Conservation (phyloP, 92 coral and sea anemone genomes). For the Siderastrea radians region DNA sequence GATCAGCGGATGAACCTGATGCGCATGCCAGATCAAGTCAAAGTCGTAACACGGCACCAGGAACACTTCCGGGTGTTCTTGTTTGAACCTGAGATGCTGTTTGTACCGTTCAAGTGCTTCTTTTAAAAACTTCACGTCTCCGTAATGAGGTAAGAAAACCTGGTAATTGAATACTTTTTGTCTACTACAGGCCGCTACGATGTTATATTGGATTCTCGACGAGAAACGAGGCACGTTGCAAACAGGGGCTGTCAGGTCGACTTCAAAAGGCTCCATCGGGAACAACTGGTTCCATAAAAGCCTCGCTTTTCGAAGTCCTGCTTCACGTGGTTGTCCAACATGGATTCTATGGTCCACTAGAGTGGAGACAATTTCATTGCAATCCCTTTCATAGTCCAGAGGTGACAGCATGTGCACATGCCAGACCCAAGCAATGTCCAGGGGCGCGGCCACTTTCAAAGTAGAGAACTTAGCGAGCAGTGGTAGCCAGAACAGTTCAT, state of each 20-base stretch:
- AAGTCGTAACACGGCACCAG: constrained; percentile 71
- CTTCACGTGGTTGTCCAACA: constrained; percentile 35
- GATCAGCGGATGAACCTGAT: constrained; percentile 59
- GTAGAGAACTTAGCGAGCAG: constrained; percentile 45
- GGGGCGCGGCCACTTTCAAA: constrained; percentile 69
- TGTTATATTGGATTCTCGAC: constrained; percentile 50
- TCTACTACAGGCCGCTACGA: constrained; percentile 50
- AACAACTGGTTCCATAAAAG: constrained; percentile 61
- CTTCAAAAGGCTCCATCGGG: constrained; percentile 72
- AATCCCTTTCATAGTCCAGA: constrained; percentile 73
- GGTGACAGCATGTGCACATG: constrained; percentile 86
- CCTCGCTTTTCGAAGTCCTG: constrained; percentile 50
- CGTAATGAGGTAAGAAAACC: constrained; percentile 64
- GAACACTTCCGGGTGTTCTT: constrained; percentile 32
- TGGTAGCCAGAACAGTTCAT: constrained; percentile 66
- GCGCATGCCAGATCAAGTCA: constrained; percentile 76
- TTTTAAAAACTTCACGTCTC: constrained; percentile 38
- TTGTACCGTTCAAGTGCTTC: constrained; percentile 47
- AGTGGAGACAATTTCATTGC: constrained; percentile 63
- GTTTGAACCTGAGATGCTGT: constrained; percentile 37
- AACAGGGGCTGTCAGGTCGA: constrained; percentile 58
- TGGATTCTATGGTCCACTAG: constrained; percentile 68
- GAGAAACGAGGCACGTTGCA: constrained; percentile 12
- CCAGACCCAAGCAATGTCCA: constrained; percentile 79
- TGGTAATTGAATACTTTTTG: constrained; percentile 67